A percentile compares a stretch with the other conserved stretches of the same genome.
These are phyloP conservation scores for Porites rus DNA, from an alignment of 92 coral and sea anemone genomes.

Conservation along the genomic window DNA sequence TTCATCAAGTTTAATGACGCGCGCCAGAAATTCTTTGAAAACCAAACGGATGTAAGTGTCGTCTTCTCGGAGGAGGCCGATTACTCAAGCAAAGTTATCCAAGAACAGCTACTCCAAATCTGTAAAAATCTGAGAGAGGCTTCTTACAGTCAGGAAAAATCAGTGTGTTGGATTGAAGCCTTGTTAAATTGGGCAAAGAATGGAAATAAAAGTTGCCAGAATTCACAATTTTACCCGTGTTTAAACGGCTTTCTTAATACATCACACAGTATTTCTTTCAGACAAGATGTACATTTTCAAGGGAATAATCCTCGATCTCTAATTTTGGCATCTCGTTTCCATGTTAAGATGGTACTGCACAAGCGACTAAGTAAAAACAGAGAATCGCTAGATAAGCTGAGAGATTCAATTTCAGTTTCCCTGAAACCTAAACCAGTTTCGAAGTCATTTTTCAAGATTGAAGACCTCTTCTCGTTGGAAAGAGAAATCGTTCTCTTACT, in stretches of 20 bases:
- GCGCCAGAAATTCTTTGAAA: conserved; percentile 9
- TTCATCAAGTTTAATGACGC: neutral
- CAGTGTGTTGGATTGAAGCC: conserved; percentile 57
- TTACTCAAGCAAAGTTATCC: conserved; percentile 20
- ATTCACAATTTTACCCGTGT: conserved; percentile 12
- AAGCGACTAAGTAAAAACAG: neutral
- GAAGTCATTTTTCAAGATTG: conserved; percentile 13
- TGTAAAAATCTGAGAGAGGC: conserved; percentile 8
- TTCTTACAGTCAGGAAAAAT: conserved; percentile 10
- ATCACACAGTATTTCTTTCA: neutral
- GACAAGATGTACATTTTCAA: conserved; percentile 34
- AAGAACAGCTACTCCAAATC: conserved; percentile 10
- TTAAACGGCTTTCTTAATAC: conserved; percentile 35
- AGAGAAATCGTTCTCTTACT: conserved; percentile 2
- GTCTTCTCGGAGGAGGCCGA: conserved; percentile 23
- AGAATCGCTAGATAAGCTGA: neutral
- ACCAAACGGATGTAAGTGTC: conserved; percentile 40
- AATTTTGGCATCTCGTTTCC: conserved; percentile 56
- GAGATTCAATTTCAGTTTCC: neutral
- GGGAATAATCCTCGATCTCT: neutral
- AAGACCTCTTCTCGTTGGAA: conserved; percentile 29
- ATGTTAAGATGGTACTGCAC: conserved; percentile 5
- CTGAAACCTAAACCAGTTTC: conserved; percentile 5
- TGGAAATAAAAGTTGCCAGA: conserved; percentile 39
- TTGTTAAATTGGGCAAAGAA: conserved; percentile 43